Evolutionary conservation across 1,140 invertebrate species (phyloP).

Genomic region (Aphidius gifuensis): DNA sequence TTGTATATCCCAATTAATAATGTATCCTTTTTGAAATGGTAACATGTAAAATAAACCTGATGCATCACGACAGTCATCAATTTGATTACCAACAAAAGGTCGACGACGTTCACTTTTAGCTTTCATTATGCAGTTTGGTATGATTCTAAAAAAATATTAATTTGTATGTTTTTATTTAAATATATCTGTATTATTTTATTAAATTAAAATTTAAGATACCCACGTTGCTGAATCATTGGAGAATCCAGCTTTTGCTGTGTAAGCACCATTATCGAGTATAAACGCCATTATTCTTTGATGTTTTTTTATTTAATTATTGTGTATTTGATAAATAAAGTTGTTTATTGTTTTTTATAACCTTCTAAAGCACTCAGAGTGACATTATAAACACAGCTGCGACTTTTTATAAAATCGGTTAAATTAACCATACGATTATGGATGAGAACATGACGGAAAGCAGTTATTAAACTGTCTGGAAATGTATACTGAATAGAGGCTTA

Average conservation of each 20-base stretch:
- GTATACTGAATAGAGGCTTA: no score
- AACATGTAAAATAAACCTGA: constrained; percentile 92
- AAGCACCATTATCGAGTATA: constrained; percentile 86
- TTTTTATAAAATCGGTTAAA: no score
- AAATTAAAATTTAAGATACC: constrained; percentile 30
- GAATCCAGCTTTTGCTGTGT: constrained; percentile 79
- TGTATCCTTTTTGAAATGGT: constrained; percentile 93
- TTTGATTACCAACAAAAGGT: constrained; percentile 89
- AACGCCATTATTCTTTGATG: constrained; percentile 45
- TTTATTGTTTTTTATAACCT: no score
- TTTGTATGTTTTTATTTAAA: neutral
- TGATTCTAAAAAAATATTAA: constrained; percentile 57
- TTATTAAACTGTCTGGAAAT: no score
- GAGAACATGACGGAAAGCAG: no score
- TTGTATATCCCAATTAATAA: constrained; percentile 93
- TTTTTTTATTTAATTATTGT: neutral
- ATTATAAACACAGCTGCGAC: no score
- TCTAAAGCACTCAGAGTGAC: no score
- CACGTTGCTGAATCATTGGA: constrained; percentile 69
- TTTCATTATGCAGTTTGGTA: constrained; percentile 98
- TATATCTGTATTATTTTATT: neutral
- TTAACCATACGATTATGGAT: no score
- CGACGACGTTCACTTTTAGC: constrained; percentile 92
- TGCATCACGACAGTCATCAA: constrained; percentile 93
- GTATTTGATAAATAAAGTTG: neutral